phyloP scores from a whole-genome alignment of 2,888 invertebrate genomes.

The Drosophila eohydei region DNA sequence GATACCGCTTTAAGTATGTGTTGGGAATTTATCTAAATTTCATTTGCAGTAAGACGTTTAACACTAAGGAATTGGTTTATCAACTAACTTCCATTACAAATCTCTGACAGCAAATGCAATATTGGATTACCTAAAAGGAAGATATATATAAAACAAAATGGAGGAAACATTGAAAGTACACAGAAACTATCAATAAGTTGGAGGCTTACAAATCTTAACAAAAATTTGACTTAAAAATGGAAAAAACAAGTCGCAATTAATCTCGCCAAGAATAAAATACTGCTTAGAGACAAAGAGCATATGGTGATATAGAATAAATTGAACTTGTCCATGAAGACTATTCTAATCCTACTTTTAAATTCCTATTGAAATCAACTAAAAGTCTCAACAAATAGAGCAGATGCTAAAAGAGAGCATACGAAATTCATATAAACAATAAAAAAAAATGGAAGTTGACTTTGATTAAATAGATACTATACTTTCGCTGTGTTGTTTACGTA shows the following conservation, averaged over 20 bases:
- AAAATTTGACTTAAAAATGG: neutral
- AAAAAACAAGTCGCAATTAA: too few relatives aligned
- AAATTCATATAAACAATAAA: neutral
- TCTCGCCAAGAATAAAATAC: neutral
- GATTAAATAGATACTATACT: neutral
- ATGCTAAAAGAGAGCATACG: neutral
- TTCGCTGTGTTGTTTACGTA: neutral
- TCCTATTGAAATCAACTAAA: neutral
- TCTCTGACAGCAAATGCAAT: neutral
- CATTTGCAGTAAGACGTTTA: neutral
- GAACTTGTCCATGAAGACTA: neutral
- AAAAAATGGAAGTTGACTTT: neutral
- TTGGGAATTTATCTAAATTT: neutral
- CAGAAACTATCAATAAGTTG: neutral
- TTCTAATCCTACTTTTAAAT: neutral
- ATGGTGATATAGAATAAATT: too few relatives aligned
- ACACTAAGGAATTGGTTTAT: neutral
- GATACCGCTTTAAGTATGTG: too few relatives aligned
- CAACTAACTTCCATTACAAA: too few relatives aligned
- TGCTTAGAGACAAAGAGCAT: too few relatives aligned
- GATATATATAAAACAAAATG: neutral
- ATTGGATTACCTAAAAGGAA: neutral
- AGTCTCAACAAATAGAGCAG: neutral
- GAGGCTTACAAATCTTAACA: neutral
- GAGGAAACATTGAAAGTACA: neutral